Evolutionary conservation across 1,140 invertebrate genomes (phyloP), one percentile per base, ranked within the genome.

Genomic region (Riptortus pedestris): DNA sequence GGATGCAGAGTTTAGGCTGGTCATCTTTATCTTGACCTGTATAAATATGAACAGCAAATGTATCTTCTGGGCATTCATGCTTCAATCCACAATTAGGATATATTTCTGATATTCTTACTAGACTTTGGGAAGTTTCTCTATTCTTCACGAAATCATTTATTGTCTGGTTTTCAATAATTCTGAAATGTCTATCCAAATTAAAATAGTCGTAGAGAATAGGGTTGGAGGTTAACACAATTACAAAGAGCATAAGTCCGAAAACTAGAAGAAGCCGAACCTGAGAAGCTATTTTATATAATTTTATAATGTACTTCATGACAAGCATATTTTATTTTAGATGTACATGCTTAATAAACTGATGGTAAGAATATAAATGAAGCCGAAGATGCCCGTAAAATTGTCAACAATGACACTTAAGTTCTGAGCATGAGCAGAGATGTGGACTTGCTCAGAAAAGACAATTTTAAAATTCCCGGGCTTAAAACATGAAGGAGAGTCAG

Each of bases 1-100:
- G 70, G 16, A 79, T 71, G 69, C 79, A 80, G n/a, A 80, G 71
- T 67, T 73, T 73, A 1, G 78, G 77, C 52, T 73, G 69, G 61
- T 74, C 73, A 38, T 70, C 72, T 65, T 78, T 75, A 47, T 74
- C 72, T 45, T 75, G 71, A 9, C 79, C 79, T 0, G 79, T 76
- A 69, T 75, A 78, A 18, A 80, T 69, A 61, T 78, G 74, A 0
- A 79, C 74, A 18, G 79, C 69, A 69, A 80, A 76, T 29, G 70
- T 68, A 48, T 73, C 67, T 0, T 68, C 65, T 0, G 69, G 67
- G 67, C 79, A 80, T 5, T 68, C 57, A 28, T 71, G 67, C 5
- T 67, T 59, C 28, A 79, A 69, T 1, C 78, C 79, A 71, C 79
- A 80, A 65, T 78, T 78, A 5, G 72, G 72, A 18, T 76, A 47